phyloP scores from a whole-genome alignment of 2,888 invertebrate species.

The Drosophila borborema region DNA sequence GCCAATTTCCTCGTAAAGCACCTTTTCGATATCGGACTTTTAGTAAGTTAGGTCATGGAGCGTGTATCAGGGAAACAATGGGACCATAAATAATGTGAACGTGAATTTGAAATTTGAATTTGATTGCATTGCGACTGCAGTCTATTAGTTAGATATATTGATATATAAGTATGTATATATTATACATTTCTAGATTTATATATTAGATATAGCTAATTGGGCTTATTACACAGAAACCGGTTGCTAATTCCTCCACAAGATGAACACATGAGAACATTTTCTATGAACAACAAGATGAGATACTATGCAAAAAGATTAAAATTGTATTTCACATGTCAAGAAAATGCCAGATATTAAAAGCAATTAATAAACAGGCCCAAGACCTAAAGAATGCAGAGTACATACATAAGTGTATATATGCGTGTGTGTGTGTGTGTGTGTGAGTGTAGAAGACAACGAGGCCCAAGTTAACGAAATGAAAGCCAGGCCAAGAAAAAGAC shows the following conservation, averaged over 20 bases:
- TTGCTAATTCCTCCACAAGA: conserved; percentile 54
- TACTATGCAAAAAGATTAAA: neutral
- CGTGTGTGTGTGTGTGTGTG: neutral
- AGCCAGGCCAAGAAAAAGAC: conserved; percentile 60
- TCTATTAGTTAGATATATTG: conserved; percentile 27
- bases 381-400: conserved; percentile 59
- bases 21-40: conserved; percentile 8
- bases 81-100: conserved; percentile 59
- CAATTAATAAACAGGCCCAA: conserved; percentile 52
- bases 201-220: conserved; percentile 35
- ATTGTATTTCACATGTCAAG: conserved; percentile 9
- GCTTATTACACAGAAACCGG: conserved; percentile 63
- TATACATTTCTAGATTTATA: neutral
- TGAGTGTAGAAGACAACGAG: conserved; percentile 37
- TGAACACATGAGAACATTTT: conserved; percentile 16
- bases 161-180: conserved; percentile 5
- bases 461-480: conserved; percentile 57
- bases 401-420: conserved; percentile 7
- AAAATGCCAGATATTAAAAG: conserved; percentile 46
- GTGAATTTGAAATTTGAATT: conserved; percentile 47
- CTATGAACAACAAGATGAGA: conserved; percentile 1
- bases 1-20: conserved; percentile 17
- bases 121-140: conserved; percentile 29
- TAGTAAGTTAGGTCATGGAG: conserved; percentile 73
- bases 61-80: conserved; percentile 58